Base-by-base conservation (phyloP, 2,113 vertebrate genomes). In the Addax nasomaculatus region DNA sequence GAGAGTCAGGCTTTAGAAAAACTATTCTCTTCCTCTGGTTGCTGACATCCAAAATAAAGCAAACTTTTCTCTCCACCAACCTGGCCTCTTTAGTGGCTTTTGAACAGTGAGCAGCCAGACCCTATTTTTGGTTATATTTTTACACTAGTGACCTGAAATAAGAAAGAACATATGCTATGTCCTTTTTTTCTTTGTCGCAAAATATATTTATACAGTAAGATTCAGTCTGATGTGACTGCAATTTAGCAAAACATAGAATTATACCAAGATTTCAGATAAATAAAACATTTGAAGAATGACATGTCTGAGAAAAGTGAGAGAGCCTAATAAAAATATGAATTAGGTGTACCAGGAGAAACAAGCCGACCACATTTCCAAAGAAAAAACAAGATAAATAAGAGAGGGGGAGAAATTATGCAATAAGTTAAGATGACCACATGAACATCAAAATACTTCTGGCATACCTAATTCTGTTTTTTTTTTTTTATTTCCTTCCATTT, bases 201-300 rank as follows among this genome's bases (percentile, higher is more conserved):
- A 85, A 95, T 79, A 85, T 43, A 12, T 87, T 93, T 86, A 53
- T 70, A 90, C 21, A 70, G 55, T 57, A 81, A 85, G 87, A 96
- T 91, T 83, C 45, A 47, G 9, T 73, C 33, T 94, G 55, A 89
- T 83, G 43, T 58, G 39, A 91, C 60, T 76, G 30, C 30, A 94
- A n/a, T 85, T 96, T 81, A 85, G 57, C 27, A 87, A 89, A 90
- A 67, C 53, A 47, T 17, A 92, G 51, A 33, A 96, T 51, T 91
- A 27, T 57, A 79, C 57, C 27, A 21, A 78, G n/a, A 58, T 16
- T 67, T 10, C n/a, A 96, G 43, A 25, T 96, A 95, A 86, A 84
- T 78, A 96, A 95, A 96, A 39, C 62, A 87, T 81, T 97, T 95
- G 87, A 96, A 84, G 19, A 85, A 79, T 73, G 36, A 55, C 30